These are phyloP conservation scores for Chelon auratus DNA, from an alignment of 2,797 vertebrate species.

Conservation along the genomic window DNA sequence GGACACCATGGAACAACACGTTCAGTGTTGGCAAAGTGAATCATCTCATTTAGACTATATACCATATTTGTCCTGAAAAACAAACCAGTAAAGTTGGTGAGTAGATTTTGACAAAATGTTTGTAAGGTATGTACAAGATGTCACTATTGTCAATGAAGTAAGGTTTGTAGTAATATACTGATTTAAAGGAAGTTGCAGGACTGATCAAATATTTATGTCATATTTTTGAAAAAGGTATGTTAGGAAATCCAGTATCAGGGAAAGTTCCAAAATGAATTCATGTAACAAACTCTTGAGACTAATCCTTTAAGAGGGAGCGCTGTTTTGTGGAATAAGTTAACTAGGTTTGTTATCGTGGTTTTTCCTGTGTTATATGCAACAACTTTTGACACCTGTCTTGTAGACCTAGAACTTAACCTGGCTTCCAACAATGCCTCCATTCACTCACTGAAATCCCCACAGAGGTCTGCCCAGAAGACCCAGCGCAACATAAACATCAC, in stretches of 20 bases:
- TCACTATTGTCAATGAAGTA: not conserved
- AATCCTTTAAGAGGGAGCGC: too few relatives aligned
- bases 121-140: conserved; percentile 4
- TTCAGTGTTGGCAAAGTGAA: conserved; percentile 34
- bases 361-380: conserved; percentile 1
- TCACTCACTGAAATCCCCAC: not conserved
- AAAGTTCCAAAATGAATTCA: not conserved
- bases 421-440: conserved; percentile 5
- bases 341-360: too few relatives aligned
- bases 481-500: conserved; percentile 34
- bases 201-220: not conserved
- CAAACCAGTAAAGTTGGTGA: not conserved
- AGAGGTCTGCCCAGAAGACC: conserved; percentile 8
- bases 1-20: conserved; percentile 37
- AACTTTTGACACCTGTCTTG: not conserved
- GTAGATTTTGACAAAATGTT: conserved; percentile 8
- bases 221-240: not conserved
- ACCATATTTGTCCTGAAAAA: not conserved
- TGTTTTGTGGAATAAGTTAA: too few relatives aligned
- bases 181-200: not conserved
- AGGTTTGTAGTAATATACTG: not conserved
- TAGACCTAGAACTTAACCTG: not conserved
- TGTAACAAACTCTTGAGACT: too few relatives aligned
- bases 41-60: conserved; percentile 5
- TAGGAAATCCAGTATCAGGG: not conserved